These are phyloP conservation scores for Cynopterus brachyotis DNA, from an alignment of 2,113 vertebrate species.

Conservation along the genomic window DNA sequence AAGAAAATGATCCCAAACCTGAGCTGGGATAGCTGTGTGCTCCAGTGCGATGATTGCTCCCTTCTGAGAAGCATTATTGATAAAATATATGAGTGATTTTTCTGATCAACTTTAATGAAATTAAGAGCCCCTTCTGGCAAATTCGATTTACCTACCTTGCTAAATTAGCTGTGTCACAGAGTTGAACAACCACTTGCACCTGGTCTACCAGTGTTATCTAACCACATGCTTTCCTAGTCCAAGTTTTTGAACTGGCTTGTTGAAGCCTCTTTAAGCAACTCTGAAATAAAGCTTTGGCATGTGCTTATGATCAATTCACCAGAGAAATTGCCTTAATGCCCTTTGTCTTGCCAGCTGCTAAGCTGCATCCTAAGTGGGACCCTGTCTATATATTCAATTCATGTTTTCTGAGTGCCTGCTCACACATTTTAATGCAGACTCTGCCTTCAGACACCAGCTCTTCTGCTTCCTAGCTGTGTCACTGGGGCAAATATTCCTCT, in stretches of 20 bases:
- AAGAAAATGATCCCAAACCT: constrained; percentile 25
- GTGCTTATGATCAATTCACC: not conserved
- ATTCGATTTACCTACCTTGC: constrained; percentile 40
- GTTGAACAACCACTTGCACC: constrained; percentile 40
- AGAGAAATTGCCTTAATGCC: not conserved
- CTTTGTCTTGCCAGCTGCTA: not conserved
- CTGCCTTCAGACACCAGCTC: not conserved
- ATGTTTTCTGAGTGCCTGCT: not conserved
- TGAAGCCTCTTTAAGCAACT: constrained; percentile 39
- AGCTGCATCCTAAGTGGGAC: not conserved
- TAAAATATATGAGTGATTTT: constrained; percentile 56
- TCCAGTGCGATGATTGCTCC: not conserved
- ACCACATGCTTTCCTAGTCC: constrained; percentile 14
- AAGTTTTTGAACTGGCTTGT: constrained; percentile 23
- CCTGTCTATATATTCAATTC: not conserved
- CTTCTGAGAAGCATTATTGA: constrained; percentile 44
- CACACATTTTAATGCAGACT: not conserved
- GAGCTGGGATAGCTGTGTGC: not conserved
- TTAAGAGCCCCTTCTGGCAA: constrained; percentile 46
- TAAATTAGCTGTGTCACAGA: constrained; percentile 43
- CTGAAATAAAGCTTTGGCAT: constrained; percentile 31
- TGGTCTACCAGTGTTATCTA: constrained; percentile 25
- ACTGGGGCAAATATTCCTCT: not conserved
- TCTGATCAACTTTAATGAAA: constrained; percentile 64
- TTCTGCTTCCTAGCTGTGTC: not conserved